Conservation (phyloP, 35 echinoderm and acorn worm species). For the Amphiura filiformis region DNA sequence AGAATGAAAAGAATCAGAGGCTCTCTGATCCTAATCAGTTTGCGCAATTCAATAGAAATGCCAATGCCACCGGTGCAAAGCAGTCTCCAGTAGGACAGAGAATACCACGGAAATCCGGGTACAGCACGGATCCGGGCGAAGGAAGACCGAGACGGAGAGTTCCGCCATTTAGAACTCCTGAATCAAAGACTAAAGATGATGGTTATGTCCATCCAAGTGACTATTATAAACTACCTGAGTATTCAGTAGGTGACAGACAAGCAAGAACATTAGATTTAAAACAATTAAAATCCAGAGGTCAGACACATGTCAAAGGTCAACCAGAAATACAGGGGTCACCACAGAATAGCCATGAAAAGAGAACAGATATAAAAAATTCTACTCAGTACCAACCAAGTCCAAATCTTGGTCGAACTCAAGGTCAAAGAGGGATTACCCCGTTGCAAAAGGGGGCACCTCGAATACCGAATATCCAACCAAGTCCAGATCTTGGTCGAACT, state of each 20-base stretch:
- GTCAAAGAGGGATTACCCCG: no score
- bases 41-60: constrained; percentile 17
- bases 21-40: neutral
- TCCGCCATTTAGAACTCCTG: neutral
- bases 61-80: neutral
- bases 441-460: no score
- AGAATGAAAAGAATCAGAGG: neutral
- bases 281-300: no score
- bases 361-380: no score
- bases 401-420: no score
- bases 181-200: neutral
- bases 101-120: constrained; percentile 29
- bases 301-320: no score
- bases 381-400: no score
- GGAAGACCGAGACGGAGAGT: neutral
- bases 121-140: constrained; percentile 57
- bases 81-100: constrained; percentile 5
- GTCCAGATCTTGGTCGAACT: no score
- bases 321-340: no score
- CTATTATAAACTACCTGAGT: neutral
- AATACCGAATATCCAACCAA: no score
- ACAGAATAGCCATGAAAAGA: no score
- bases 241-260: neutral
- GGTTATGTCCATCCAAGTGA: neutral
- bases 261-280: neutral